A percentile compares a stretch with the other conserved stretches of the same genome.
Evolutionary conservation across 2,888 invertebrate genomes (phyloP).

Genomic region (Harpalus rufipes): DNA sequence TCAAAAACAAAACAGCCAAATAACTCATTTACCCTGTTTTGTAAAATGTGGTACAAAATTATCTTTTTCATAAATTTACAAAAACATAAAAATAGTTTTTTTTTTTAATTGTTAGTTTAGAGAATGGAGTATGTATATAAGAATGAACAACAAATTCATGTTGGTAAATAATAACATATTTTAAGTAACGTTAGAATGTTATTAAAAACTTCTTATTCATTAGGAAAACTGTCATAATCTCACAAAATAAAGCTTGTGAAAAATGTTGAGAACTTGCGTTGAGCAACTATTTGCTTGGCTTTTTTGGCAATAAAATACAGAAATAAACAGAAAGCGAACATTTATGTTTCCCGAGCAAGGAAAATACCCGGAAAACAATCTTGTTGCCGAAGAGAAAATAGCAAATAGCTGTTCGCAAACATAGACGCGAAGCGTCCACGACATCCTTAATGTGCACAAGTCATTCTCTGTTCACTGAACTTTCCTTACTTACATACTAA

Average conservation of each 20-base stretch:
- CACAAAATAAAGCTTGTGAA: background rate
- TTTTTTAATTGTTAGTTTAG: too few relatives aligned
- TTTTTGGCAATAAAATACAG: conserved; percentile 44
- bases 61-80: too few relatives aligned
- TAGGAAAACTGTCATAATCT: background rate
- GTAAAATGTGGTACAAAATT: too few relatives aligned
- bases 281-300: conserved; percentile 23
- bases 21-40: too few relatives aligned
- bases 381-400: conserved; percentile 45
- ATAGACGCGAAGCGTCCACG: conserved; percentile 22
- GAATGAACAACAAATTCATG: too few relatives aligned
- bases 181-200: background rate
- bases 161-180: too few relatives aligned
- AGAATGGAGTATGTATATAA: too few relatives aligned
- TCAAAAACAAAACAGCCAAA: too few relatives aligned
- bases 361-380: conserved; percentile 52
- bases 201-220: background rate
- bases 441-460: conserved; percentile 40
- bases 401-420: conserved; percentile 21
- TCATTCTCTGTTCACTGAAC: conserved; percentile 44
- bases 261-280: conserved; percentile 8
- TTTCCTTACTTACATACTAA: conserved; percentile 25
- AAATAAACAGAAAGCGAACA: conserved; percentile 43
- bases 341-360: conserved; percentile 44
- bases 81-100: too few relatives aligned